Evolutionary conservation across 2,797 vertebrate genomes (phyloP).

Genomic region (Numenius phaeopus): DNA sequence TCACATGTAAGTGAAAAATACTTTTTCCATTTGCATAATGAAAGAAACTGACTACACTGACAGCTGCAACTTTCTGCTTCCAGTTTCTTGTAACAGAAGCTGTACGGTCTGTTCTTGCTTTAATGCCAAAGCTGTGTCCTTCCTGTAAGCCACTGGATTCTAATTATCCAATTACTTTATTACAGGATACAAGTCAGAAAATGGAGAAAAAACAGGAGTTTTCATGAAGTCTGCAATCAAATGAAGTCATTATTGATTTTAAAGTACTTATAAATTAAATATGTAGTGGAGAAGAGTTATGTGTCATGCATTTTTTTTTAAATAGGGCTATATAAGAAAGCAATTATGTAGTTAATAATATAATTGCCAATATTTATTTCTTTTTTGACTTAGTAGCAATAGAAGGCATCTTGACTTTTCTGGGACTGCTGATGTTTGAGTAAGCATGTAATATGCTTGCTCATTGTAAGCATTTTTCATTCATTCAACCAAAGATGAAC

Average conservation of each 20-base stretch:
- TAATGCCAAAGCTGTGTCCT: background rate
- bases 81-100: background rate
- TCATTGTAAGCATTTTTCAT: background rate
- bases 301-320: background rate
- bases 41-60: background rate
- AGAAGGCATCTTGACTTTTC: background rate
- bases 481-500: background rate
- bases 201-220: background rate
- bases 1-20: background rate
- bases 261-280: constrained; percentile 50
- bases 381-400: background rate
- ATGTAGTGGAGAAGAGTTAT: background rate
- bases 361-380: background rate
- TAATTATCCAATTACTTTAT: constrained; percentile 21
- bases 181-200: constrained; percentile 30
- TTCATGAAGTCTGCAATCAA: constrained; percentile 36
- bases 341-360: background rate
- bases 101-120: constrained; percentile 11
- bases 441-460: background rate
- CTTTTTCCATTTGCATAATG: background rate
- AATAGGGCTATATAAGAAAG: background rate
- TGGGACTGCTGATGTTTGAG: background rate
- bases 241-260: constrained; percentile 41
- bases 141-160: constrained; percentile 18
- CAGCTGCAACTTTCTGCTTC: constrained; percentile 1